Base-by-base conservation (phyloP, 2,113 vertebrate genomes). In the Eurypyga helias region DNA sequence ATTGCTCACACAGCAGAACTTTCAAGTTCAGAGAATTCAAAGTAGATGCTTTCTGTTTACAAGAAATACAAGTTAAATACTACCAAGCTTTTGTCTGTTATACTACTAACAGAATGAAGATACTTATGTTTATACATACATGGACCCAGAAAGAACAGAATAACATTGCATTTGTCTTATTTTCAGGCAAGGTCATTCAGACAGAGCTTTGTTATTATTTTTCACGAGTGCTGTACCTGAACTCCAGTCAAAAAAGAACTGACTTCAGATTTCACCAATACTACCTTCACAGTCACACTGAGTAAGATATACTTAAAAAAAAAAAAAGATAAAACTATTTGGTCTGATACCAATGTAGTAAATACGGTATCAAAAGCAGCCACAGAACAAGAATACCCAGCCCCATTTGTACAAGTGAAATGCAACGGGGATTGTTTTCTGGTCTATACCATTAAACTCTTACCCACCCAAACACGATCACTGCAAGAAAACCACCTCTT, bases 41-140 rank as follows among this genome's bases (percentile, higher is more conserved):
- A 96, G 46, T 75, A 96, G 51, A 80, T 31, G 31, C 24, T 26
- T 89, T 91, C 31, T 90, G 46, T 92, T 91, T 86, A 86, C 55
- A 61, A 61, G 57, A 89, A 82, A 82, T 16, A 94, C 11, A 67
- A 69, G 49, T 48, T 54, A 66, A 94, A 73, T 12, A 77, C 4
- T 46, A 31, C 49, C 66, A 69, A 91, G 62, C 13, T 94, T 80
- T 73, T 57, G 28, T 61, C 84, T 87, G 48, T 48, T 93, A 20
- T 5, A 23, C 31, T 57, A 54, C 38, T 43, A 90, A 73, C 28
- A 88, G 60, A 92, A 90, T 7, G 55, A 70, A 88, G 80, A 70
- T 88, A 77, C 80, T 73, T 46, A 28, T 70, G 11, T 77, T 90
- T 92, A 61, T 43, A n/a, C 34, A 73, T 29, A 46, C n/a, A 46